These are phyloP conservation scores for Plestiodon gilberti DNA, from an alignment of 2,113 vertebrate genomes.

Conservation along the genomic window DNA sequence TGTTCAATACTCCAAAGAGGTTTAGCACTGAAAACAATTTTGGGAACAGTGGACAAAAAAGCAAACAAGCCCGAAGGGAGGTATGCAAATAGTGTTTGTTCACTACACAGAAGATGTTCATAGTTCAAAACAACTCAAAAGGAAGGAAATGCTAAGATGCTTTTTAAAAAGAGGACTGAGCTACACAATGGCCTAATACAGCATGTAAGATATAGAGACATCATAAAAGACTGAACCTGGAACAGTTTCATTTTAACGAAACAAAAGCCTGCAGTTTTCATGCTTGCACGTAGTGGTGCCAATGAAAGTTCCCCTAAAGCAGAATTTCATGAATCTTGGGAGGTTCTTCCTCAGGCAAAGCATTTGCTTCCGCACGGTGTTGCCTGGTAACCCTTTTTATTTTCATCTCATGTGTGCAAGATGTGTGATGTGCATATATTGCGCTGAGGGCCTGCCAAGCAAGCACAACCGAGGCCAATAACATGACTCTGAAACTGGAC, in stretches of 20 bases:
- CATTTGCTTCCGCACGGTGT: no score
- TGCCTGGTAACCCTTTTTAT: no score
- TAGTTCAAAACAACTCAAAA: not conserved
- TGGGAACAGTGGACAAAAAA: not conserved
- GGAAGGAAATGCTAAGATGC: not conserved
- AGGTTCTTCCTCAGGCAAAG: no score
- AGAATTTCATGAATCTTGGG: not conserved
- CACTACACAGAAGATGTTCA: not conserved
- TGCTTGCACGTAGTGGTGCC: no score
- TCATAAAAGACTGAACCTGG: not conserved
- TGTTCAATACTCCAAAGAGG: not conserved
- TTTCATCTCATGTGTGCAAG: no score
- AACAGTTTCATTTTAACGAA: not conserved
- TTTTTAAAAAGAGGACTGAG: not conserved
- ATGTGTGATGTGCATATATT: no score
- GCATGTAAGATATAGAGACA: no score
- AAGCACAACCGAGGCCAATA: no score
- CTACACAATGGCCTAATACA: not conserved
- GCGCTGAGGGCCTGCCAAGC: no score
- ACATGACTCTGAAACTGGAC: no score
- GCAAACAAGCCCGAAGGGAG: not conserved
- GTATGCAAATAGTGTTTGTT: constrained; percentile 1
- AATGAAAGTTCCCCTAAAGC: no score
- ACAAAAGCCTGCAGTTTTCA: not conserved
- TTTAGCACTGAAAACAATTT: not conserved